phyloP scores from a whole-genome alignment of 2,888 invertebrate genomes.

The Agrotis exclamationis region DNA sequence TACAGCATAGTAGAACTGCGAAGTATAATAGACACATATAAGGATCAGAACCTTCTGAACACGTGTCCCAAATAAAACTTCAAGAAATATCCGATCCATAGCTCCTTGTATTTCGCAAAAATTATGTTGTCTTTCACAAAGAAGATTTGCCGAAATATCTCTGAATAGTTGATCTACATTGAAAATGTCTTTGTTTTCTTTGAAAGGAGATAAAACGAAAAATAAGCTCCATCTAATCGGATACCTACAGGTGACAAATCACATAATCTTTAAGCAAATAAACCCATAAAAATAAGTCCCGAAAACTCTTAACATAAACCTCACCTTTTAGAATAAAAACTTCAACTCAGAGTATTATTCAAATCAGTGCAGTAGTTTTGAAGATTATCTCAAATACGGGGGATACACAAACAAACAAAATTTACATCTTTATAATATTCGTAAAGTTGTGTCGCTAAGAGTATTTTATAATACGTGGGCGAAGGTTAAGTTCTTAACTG shows the following conservation, averaged over 20 bases:
- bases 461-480: constrained; percentile 47
- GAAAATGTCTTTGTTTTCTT: neutral
- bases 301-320: constrained; percentile 56
- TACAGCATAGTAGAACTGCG: no score
- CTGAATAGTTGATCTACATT: neutral
- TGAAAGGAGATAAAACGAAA: neutral
- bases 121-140: neutral
- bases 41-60: no score
- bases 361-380: constrained; percentile 61
- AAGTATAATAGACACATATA: no score
- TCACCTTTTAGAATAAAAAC: constrained; percentile 50
- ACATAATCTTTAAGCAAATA: constrained; percentile 53
- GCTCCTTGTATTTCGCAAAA: no score
- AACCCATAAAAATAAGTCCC: constrained; percentile 55
- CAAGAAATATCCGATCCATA: no score
- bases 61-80: no score
- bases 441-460: constrained; percentile 45
- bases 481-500: constrained; percentile 20
- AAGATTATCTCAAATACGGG: constrained; percentile 59
- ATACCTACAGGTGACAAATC: constrained; percentile 23
- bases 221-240: constrained; percentile 9
- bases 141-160: neutral
- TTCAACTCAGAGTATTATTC: constrained; percentile 59
- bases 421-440: constrained; percentile 59
- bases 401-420: constrained; percentile 61